A percentile compares a stretch with the other conserved stretches of the same genome.
Conservation (phyloP, 2,888 invertebrate species). For the Elysia crispata region DNA sequence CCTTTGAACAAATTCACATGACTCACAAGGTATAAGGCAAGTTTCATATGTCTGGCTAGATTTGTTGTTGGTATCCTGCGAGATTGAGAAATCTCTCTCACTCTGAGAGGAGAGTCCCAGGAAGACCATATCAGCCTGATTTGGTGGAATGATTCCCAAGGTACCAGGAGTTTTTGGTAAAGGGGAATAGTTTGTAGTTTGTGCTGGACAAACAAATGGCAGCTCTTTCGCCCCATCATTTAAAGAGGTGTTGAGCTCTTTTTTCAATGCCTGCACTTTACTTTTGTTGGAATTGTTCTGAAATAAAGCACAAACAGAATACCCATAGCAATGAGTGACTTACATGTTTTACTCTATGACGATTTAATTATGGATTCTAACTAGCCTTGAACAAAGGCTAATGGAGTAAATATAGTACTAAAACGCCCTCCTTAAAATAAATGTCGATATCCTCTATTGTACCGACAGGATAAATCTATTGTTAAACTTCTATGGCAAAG, state of each 20-base stretch:
- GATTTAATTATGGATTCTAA: too few relatives aligned
- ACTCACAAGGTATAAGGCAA: constrained; percentile 76
- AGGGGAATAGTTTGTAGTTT: background rate
- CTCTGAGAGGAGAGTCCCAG: constrained; percentile 12
- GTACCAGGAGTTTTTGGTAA: constrained; percentile 55
- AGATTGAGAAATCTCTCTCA: constrained; percentile 50
- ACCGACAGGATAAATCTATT: too few relatives aligned
- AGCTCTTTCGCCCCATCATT: constrained; percentile 28
- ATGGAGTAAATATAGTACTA: too few relatives aligned
- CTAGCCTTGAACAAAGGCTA: too few relatives aligned
- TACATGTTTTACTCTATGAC: too few relatives aligned
- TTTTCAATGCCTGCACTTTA: constrained; percentile 67
- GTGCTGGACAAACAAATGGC: background rate
- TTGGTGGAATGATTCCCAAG: constrained; percentile 60
- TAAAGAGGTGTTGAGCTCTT: constrained; percentile 57
- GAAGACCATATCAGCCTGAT: constrained; percentile 58
- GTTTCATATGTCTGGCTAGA: constrained; percentile 76
- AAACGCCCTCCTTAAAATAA: too few relatives aligned
- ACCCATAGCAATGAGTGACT: too few relatives aligned
- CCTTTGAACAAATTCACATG: constrained; percentile 74
- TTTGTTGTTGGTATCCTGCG: constrained; percentile 73
- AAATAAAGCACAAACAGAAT: constrained; percentile 24
- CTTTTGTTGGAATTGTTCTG: constrained; percentile 66
- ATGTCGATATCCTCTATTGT: too few relatives aligned
- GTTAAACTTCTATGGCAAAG: too few relatives aligned